Evolutionary conservation across 1,140 invertebrate species (phyloP), one percentile per base, ranked within the genome.

Genomic region (Halesus radiatus): DNA sequence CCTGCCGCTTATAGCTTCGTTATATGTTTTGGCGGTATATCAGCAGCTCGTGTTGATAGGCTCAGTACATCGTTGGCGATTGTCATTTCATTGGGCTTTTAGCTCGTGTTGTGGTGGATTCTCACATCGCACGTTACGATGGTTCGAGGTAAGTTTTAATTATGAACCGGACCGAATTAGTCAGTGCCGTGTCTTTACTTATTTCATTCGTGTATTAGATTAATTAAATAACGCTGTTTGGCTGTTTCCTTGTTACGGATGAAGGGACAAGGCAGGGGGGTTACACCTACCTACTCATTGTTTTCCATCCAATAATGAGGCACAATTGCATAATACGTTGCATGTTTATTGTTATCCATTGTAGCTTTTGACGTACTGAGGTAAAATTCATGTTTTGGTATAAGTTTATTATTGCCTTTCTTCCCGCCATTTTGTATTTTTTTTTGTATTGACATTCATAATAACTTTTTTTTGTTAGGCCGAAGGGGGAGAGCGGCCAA

Each of bases 201-300:
- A 26, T 20, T 78, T 70, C 7, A 78, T 60, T 20, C 16, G 13
- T 8, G 2, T 8, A 13, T 58, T 10, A 18, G 3, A 52, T 26
- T 64, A 53, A 50, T 76, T 77, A 66, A 64, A 52, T 66, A 53
- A n/a, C 23, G 23, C 32, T 22, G 52, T 54, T 70, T 45, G 37
- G 37, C 37, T 45, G 37, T 45, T 77, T 78, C 64, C 45, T 53
- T 29, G 66, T 79, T 23, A 73, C 56, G 78, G 68, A 56, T 62
- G 52, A 29, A 7, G 15, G 70, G 26, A 62, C 45, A 74, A 6
- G 45, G 26, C 45, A 79, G 15, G 45, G 50, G 56, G 26, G 78
- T 79, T 79, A 79, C 78, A 78, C 76, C 62, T 74, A 79, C 68
- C 62, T 74, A 79, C 68, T 74, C 68, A 50, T 73, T 62, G 76